phyloP scores from a whole-genome alignment of 2,888 invertebrate genomes.

The Calameuta filiformis region DNA sequence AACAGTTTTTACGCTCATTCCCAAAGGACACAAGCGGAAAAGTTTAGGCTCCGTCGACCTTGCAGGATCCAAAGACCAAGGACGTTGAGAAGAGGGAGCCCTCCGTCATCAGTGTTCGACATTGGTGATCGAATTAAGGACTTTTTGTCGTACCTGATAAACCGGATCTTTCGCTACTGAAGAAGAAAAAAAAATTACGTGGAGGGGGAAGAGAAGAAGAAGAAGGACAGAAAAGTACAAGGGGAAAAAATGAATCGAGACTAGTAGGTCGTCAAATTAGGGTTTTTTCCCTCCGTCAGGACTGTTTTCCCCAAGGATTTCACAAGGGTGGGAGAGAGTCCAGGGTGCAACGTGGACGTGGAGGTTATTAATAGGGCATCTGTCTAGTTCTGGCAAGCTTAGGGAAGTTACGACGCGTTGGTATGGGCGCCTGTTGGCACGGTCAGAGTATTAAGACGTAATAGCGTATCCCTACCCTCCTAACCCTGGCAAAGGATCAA shows the following conservation, averaged over 20 bases:
- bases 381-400: constrained; percentile 41
- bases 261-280: constrained; percentile 2
- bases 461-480: constrained; percentile 32
- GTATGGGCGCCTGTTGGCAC: constrained; percentile 39
- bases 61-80: no score
- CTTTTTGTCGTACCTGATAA: no score
- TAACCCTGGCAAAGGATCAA: constrained; percentile 33
- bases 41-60: no score
- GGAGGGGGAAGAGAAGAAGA: neutral
- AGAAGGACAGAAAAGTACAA: neutral
- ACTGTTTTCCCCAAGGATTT: neutral
- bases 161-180: neutral
- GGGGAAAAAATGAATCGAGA: constrained; percentile 4
- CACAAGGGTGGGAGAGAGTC: neutral
- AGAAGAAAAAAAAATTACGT: constrained; percentile 21
- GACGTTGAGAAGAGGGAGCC: no score
- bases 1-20: no score
- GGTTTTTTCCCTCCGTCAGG: neutral
- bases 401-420: constrained; percentile 35
- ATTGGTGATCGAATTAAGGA: no score
- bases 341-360: neutral
- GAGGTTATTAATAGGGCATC: constrained; percentile 45
- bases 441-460: constrained; percentile 43
- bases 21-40: no score
- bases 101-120: no score